These are phyloP conservation scores for Empidonax traillii DNA, from an alignment of 2,113 vertebrate species.

Conservation along the genomic window DNA sequence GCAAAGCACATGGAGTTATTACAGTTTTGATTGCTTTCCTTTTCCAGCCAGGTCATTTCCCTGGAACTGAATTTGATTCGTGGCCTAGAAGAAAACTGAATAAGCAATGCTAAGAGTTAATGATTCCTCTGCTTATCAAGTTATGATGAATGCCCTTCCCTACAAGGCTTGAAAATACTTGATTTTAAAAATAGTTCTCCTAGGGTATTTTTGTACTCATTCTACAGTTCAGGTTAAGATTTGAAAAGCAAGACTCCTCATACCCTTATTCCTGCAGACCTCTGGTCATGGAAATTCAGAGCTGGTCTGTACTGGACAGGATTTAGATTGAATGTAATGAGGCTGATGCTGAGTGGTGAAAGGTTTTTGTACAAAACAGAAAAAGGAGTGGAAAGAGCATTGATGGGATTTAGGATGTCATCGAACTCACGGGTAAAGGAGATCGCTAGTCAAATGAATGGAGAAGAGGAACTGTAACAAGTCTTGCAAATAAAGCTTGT, in stretches of 20 bases:
- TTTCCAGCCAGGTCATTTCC: neutral
- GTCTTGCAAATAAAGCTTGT: neutral
- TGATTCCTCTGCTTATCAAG: neutral
- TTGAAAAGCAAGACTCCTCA: neutral
- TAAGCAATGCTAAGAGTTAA: neutral
- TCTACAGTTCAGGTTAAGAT: neutral
- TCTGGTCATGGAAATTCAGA: neutral
- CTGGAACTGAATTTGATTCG: neutral
- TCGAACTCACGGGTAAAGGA: neutral
- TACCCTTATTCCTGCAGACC: neutral
- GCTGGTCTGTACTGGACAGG: neutral
- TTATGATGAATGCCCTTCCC: neutral
- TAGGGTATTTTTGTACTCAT: neutral
- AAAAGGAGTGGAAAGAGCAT: neutral
- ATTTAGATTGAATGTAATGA: neutral
- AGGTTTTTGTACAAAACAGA: neutral
- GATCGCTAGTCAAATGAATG: accelerated
- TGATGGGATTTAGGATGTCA: neutral
- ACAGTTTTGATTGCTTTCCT: neutral
- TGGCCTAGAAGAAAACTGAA: neutral
- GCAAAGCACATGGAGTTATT: neutral
- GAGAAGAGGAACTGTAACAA: neutral
- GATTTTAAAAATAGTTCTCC: neutral
- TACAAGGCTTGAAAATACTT: neutral
- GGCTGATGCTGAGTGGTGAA: neutral